A percentile compares a stretch with the other conserved stretches of the same genome.
Conservation (phyloP, 1,140 invertebrate genomes). For the Drosophila mojavensis region DNA sequence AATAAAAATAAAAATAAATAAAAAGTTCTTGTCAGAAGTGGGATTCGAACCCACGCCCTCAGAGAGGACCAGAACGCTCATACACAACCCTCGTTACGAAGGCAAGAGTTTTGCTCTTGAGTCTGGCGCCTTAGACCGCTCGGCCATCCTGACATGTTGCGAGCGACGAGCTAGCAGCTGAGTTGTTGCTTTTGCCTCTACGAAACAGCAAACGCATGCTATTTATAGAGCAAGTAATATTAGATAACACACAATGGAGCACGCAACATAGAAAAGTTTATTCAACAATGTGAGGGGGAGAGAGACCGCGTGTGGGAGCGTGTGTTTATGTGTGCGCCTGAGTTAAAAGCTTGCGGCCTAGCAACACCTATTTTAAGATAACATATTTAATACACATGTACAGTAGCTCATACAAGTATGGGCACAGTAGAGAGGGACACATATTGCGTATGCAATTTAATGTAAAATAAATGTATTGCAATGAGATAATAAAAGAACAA, state of each 20-base stretch:
- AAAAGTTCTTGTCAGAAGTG: slow-evolving; percentile 91
- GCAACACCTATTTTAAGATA: neutral
- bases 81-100: slow-evolving; percentile 4
- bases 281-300: neutral
- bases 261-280: slow-evolving; percentile 9
- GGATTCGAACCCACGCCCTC: slow-evolving; percentile 95
- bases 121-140: slow-evolving; percentile 90
- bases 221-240: slow-evolving; percentile 43
- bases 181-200: neutral
- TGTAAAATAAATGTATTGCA: too few species aligned
- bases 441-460: too few species aligned
- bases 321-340: neutral
- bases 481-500: too few species aligned
- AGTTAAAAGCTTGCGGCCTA: slow-evolving; percentile 1
- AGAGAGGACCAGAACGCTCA: slow-evolving; percentile 91
- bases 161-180: neutral
- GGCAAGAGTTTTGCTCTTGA: slow-evolving; percentile 84
- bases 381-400: neutral
- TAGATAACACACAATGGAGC: slow-evolving; percentile 19
- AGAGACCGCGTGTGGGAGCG: too few species aligned
- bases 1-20: slow-evolving; percentile 28
- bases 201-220: neutral
- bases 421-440: neutral
- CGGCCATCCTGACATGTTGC: slow-evolving; percentile 86
- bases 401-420: neutral